Base-by-base conservation (phyloP, 2,797 vertebrate genomes). In the Zenarchopterus dispar region DNA sequence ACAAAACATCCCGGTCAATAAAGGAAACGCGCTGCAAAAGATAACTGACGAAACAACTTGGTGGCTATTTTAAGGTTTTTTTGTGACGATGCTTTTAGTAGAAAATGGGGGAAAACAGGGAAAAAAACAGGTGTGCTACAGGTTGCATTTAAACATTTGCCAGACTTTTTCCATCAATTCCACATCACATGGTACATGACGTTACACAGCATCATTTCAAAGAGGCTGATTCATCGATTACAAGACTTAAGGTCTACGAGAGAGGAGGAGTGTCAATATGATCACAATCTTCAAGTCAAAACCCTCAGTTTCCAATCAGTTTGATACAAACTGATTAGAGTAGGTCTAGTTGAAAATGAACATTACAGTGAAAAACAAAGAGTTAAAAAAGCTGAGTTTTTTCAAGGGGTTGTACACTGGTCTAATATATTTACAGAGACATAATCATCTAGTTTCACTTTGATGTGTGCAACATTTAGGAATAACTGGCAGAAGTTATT, bases 111-210 rank as follows among this genome's bases (percentile, higher is more conserved):
- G 33, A 58, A 15, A 39, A 39, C 36, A 39, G 3, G 9, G 13
- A 9, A 36, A 36, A 36, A 1, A 36, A 28, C 36, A 39, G 36
- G 13, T 39, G 36, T 39, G 36, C 36, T 5, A 16, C 36, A 39
- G 13, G 24, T 22, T 68, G 36, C 42, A 16, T 56, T 60, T n/a
- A 39, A 72, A 19, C 39, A 61, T 11, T 39, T 63, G 41, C 54
- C 23, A 43, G 50, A 26, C 24, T 26, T 26, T 26, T 47, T 60
- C 42, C 42, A 39, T 65, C 54, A 70, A 2, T 24, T 21, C 61
- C 55, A 62, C 45, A 54, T 64, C n/a, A 31, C 15, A 57, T 44
- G 10, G 64, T 61, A 42, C 28, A 60, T 47, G 44, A 56, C n/a
- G 47, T 68, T 43, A 58, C 22, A 39, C 16, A 47, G 42, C 53